Evolutionary conservation across 2,113 vertebrate species (phyloP).

Genomic region (Pitta sordida): DNA sequence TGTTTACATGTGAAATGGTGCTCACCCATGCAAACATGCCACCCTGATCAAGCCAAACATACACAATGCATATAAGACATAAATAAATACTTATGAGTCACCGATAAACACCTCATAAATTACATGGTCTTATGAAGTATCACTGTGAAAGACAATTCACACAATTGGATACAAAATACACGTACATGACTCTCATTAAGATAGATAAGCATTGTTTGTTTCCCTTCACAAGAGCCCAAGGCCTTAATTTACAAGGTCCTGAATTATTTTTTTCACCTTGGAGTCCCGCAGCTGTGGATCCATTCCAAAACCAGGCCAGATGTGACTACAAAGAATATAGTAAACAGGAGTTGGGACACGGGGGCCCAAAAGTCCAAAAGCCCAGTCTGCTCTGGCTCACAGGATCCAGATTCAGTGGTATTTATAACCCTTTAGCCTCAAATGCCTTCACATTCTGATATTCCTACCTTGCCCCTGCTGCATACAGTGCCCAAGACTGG

Average conservation of each 20-base stretch:
- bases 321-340: neutral
- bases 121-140: slow-evolving; percentile 34
- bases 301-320: neutral
- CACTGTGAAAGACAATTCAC: slow-evolving; percentile 31
- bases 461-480: neutral
- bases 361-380: neutral
- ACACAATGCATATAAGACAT: slow-evolving; percentile 26
- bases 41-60: neutral
- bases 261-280: neutral
- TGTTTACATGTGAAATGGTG: neutral
- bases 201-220: slow-evolving; percentile 17
- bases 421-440: neutral
- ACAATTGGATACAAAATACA: slow-evolving; percentile 34
- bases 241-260: slow-evolving; percentile 5
- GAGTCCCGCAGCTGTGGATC: neutral
- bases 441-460: neutral
- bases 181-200: neutral
- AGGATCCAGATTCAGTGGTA: neutral
- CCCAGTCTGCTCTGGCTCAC: neutral
- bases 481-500: accelerated
- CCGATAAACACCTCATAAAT: slow-evolving; percentile 31
- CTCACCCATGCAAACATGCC: slow-evolving; percentile 3
- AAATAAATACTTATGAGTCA: slow-evolving; percentile 62
- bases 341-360: accelerated
- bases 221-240: neutral